Evolutionary conservation across 2,888 invertebrate species (phyloP).

Genomic region (Lasioglossum oenotherae): DNA sequence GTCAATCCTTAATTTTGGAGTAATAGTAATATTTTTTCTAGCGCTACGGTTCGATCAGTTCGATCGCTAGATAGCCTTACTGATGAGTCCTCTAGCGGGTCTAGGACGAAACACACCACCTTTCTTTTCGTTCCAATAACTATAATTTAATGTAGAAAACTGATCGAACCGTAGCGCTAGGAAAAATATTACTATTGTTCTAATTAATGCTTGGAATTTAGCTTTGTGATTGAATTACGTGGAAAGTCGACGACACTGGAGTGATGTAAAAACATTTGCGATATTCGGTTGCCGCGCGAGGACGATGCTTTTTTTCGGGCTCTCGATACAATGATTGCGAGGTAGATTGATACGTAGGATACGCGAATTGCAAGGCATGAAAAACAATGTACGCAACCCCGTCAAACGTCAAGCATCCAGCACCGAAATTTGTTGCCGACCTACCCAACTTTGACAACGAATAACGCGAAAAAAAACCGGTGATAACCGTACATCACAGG

Average conservation of each 20-base stretch:
- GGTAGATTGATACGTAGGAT: conserved; percentile 10
- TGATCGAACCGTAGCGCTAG: too few species aligned
- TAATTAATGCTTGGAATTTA: not conserved
- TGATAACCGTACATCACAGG: conserved; percentile 18
- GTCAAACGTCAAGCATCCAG: conserved; percentile 16
- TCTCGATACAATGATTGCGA: not conserved
- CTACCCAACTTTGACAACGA: conserved; percentile 18
- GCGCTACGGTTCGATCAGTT: too few species aligned
- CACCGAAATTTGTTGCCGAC: conserved; percentile 26
- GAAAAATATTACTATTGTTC: too few species aligned
- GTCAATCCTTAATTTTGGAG: too few species aligned
- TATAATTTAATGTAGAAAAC: too few species aligned
- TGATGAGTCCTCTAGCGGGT: too few species aligned
- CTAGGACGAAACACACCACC: too few species aligned
- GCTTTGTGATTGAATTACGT: not conserved
- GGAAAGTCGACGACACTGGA: not conserved
- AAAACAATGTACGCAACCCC: conserved; percentile 12
- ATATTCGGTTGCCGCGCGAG: not conserved
- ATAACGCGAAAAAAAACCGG: conserved; percentile 34
- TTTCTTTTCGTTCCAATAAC: too few species aligned
- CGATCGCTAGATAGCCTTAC: too few species aligned
- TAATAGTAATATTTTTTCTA: too few species aligned
- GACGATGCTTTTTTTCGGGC: not conserved
- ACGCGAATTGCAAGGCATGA: conserved; percentile 8
- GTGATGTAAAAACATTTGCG: not conserved